phyloP scores from a whole-genome alignment of 2,888 invertebrate species.

The Steinernema carpocapsae region DNA sequence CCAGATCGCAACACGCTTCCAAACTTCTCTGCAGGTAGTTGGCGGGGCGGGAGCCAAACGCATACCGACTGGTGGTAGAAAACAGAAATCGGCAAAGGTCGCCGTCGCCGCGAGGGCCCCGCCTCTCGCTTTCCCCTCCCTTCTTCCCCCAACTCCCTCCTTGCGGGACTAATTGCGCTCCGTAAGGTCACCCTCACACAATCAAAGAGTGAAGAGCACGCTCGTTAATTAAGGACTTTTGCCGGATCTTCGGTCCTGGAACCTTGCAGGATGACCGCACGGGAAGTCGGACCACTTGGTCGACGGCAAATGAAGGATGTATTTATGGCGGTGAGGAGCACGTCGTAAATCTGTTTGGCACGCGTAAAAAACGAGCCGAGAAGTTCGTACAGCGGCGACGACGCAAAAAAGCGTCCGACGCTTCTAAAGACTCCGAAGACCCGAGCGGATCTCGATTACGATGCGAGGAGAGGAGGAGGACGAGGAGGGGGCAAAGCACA shows the following conservation, averaged over 20 bases:
- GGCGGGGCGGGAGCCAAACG: no score
- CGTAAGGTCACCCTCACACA: constrained; percentile 5
- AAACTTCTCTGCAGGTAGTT: no score
- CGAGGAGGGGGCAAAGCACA: not conserved
- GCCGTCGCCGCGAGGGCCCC: not conserved
- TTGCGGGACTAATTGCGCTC: constrained; percentile 1
- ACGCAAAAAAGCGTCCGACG: not conserved
- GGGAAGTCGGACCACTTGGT: not conserved
- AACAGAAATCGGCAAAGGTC: no score
- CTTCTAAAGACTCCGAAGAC: no score
- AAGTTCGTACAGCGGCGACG: constrained; percentile 7
- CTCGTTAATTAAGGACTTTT: constrained; percentile 20
- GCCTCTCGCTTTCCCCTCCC: not conserved
- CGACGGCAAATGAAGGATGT: not conserved
- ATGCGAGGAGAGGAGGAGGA: not conserved
- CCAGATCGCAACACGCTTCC: no score
- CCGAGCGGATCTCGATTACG: not conserved
- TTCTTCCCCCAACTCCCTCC: not conserved
- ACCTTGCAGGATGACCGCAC: not conserved
- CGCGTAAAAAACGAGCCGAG: not conserved
- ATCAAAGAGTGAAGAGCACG: not conserved
- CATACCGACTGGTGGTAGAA: no score
- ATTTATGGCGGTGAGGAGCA: not conserved
- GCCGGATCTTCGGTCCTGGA: not conserved
- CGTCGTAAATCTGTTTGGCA: constrained; percentile 4